phyloP scores from a whole-genome alignment of 2,113 vertebrate species.

The Pycnonotus jocosus region DNA sequence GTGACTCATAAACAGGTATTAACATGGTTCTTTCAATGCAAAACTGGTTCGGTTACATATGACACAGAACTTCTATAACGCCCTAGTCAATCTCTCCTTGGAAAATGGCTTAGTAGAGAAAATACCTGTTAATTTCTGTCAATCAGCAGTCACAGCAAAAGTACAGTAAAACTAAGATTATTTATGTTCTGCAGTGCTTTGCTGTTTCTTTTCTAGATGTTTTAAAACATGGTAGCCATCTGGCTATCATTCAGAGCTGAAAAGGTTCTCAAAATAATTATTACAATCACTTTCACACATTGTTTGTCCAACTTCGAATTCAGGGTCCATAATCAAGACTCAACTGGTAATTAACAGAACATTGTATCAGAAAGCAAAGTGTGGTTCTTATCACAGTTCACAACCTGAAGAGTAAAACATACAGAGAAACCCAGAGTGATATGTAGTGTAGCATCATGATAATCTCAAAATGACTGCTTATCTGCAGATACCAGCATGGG shows the following conservation, averaged over 20 bases:
- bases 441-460: accelerated
- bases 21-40: not conserved
- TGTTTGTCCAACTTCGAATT: not conserved
- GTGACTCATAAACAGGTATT: not conserved
- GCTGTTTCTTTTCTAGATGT: not conserved
- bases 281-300: not conserved
- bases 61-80: accelerated
- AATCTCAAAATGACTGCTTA: not conserved
- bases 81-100: not conserved
- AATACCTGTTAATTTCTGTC: not conserved
- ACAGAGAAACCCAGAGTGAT: not conserved
- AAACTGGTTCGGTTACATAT: not conserved
- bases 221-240: not conserved
- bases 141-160: not conserved
- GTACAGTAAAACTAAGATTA: not conserved
- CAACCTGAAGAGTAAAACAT: not conserved
- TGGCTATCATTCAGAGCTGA: not conserved
- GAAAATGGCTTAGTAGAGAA: not conserved
- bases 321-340: not conserved
- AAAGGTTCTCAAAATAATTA: not conserved
- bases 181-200: not conserved
- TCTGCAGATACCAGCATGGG: not conserved
- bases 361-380: not conserved
- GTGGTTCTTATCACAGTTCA: not conserved
- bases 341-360: not conserved